These are phyloP conservation scores for Cynocephalus volans DNA, from an alignment of 2,113 vertebrate genomes.

Conservation along the genomic window DNA sequence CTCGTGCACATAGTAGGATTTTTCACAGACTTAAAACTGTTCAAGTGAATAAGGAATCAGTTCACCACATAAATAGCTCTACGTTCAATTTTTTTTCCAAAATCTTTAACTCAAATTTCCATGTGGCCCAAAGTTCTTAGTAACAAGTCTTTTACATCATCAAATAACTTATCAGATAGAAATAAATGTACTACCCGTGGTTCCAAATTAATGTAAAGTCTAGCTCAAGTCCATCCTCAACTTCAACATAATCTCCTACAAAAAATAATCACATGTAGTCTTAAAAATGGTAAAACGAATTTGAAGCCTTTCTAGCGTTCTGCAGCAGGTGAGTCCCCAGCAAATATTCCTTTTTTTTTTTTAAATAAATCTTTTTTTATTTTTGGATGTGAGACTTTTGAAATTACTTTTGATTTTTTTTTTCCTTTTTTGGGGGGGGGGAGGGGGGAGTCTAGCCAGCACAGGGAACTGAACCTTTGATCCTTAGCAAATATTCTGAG, in stretches of 20 bases:
- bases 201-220: slow-evolving; percentile 64
- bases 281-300: background rate
- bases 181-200: background rate
- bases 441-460: too few species aligned
- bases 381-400: too few species aligned
- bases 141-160: background rate
- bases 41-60: background rate
- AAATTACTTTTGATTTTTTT: background rate
- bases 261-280: background rate
- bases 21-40: background rate
- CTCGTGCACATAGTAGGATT: background rate
- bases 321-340: background rate
- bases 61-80: background rate
- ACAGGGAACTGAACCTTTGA: too few species aligned
- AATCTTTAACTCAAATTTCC: slow-evolving; percentile 31
- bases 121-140: background rate
- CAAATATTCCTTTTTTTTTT: too few species aligned
- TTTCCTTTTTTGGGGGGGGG: background rate
- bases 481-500: background rate
- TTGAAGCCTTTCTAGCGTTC: background rate
- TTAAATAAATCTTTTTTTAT: too few species aligned
- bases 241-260: background rate
- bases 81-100: background rate
- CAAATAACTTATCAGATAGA: background rate
- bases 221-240: slow-evolving; percentile 48